A percentile compares a stretch with the other conserved stretches of the same genome.
phyloP scores from a whole-genome alignment of 2,797 vertebrate species.

The Propithecus perrieri region DNA sequence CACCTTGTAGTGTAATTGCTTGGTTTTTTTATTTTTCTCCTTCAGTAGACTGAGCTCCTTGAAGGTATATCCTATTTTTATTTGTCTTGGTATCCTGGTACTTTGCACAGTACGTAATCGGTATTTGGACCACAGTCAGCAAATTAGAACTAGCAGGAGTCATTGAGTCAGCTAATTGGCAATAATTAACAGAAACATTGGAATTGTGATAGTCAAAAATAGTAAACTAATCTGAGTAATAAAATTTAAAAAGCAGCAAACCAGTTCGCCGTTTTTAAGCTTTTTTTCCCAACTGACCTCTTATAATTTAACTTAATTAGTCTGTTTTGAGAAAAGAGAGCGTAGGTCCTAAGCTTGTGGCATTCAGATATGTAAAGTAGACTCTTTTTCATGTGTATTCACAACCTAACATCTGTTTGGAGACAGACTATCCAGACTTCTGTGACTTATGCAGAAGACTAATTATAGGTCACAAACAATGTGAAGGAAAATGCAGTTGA shows the following conservation, averaged over 20 bases:
- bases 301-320: neutral
- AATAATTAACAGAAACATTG: neutral
- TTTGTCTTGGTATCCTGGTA: neutral
- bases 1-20: rapidly evolving
- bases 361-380: neutral
- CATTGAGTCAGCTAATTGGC: neutral
- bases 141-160: neutral
- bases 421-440: neutral
- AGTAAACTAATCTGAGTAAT: neutral
- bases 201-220: neutral
- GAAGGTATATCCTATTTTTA: neutral
- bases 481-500: neutral
- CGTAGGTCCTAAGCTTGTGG: neutral
- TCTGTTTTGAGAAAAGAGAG: neutral
- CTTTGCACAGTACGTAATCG: neutral
- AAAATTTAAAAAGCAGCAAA: neutral
- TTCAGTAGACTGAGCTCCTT: neutral
- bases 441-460: neutral
- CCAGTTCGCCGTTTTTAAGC: neutral
- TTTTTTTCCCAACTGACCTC: neutral
- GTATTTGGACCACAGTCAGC: neutral
- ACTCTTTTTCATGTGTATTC: neutral
- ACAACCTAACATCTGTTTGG: neutral
- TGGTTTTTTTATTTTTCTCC: neutral
- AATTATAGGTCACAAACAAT: neutral